Conservation (phyloP, 2,797 vertebrate species). For the Dicrostonyx torquatus region DNA sequence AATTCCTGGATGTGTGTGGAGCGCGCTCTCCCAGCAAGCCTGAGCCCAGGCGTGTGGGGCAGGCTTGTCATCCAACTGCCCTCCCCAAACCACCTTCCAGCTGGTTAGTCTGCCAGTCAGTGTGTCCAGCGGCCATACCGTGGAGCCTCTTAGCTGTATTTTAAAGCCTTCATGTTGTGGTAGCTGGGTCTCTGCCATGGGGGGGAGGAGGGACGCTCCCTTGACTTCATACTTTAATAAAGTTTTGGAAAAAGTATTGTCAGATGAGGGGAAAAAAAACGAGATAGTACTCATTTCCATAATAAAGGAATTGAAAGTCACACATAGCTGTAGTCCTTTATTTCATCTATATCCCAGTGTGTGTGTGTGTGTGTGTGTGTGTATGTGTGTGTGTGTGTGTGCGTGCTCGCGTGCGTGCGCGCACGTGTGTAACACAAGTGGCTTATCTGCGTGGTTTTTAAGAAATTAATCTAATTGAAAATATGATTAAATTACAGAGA, state of each 20-base stretch:
- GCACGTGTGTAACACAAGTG: conserved; percentile 28
- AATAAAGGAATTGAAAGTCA: neutral
- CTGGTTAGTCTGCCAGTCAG: neutral
- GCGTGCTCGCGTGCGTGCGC: accelerated
- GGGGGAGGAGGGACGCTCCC: too few species aligned
- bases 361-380: conserved; percentile 5
- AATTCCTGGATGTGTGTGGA: conserved; percentile 77
- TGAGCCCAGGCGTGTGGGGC: conserved; percentile 46
- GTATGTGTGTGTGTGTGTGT: neutral
- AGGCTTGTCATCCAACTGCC: conserved; percentile 44
- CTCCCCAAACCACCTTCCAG: conserved; percentile 52
- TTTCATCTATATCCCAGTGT: conserved; percentile 36
- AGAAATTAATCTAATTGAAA: conserved; percentile 79
- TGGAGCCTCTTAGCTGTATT: neutral
- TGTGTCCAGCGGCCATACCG: neutral
- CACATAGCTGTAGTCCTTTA: neutral
- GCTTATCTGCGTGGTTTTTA: conserved; percentile 69
- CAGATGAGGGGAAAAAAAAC: neutral
- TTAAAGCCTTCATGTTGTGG: neutral
- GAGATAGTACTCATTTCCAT: neutral
- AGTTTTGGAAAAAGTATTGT: conserved; percentile 42
- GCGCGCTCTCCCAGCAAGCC: conserved; percentile 68
- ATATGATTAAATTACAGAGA: conserved; percentile 77
- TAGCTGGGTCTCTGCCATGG: conserved; percentile 7
- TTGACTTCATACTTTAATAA: conserved; percentile 1